Base-by-base conservation (phyloP, 2,113 vertebrate species). In the Phycodurus eques region DNA sequence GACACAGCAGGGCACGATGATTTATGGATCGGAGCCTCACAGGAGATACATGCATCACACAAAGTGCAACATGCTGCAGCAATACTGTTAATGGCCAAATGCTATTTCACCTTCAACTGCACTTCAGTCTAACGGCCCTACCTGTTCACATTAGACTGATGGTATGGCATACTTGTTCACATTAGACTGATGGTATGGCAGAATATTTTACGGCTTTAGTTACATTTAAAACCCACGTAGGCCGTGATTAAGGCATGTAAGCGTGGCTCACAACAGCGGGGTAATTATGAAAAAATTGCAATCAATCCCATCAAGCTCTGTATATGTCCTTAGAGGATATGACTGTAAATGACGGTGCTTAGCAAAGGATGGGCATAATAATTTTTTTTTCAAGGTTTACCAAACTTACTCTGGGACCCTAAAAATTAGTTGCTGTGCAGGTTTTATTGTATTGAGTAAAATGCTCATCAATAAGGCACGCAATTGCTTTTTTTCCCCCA, bases 21-120 rank as follows among this genome's bases (percentile, higher is more conserved):
- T 68, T 85, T 80, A 85, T 82, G 73, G 80, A 77, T 53, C 75
- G 57, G 70, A 80, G 71, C 75, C 78, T 83, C 67, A 5, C 54
- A 75, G 76, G 82, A 79, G 44, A 67, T 47, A 15, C 83, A 88
- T 69, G 72, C 33, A 85, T 89, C 78, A 87, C 68, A 74, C 27
- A 64, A 75, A 85, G 78, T 73, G 68, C 46, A 33, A 71, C 49
- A 2, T 22, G 56, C 54, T 66, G 59, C 59, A 33, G 43, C 44
- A 75, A 64, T 68, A 56, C 43, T 39, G 66, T 35, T 70, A 76
- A 65, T 78, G 76, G 73, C 73, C 67, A 73, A 67, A 78, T 66
- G 59, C n/a, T 4, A 53, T 83, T 86, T 75, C 67, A 83, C 76
- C 78, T 65, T 69, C 46, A 71, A 84, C 72, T 74, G 72, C 67